These are phyloP conservation scores for Datnioides undecimradiatus DNA, from an alignment of 2,113 vertebrate genomes.

Conservation along the genomic window DNA sequence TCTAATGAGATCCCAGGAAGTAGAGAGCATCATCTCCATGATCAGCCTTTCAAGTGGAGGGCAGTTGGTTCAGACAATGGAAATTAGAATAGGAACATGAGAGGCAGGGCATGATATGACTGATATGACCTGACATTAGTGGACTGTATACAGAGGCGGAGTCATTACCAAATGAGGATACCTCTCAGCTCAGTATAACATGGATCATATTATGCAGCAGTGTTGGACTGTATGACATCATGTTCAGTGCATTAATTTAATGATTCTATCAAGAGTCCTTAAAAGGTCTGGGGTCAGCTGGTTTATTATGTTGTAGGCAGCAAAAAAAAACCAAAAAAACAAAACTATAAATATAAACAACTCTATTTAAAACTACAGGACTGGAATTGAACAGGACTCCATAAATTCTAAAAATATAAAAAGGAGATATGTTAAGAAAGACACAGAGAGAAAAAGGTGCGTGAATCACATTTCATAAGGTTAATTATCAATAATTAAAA, in stretches of 20 bases:
- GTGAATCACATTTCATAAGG: constrained; percentile 45
- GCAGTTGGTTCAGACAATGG: constrained; percentile 46
- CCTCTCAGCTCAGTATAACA: constrained; percentile 28
- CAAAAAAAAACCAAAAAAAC: neutral
- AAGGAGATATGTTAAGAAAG: constrained; percentile 24
- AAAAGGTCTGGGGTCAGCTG: constrained; percentile 15
- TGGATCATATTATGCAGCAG: constrained; percentile 36
- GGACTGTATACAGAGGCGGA: constrained; percentile 33
- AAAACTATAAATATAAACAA: too few relatives aligned
- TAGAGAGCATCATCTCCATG: constrained; percentile 32
- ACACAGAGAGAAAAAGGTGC: neutral
- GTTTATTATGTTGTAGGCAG: neutral
- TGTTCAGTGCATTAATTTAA: constrained; percentile 10
- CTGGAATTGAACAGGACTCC: constrained; percentile 11
- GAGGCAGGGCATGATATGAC: constrained; percentile 38
- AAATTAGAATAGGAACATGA: constrained; percentile 60
- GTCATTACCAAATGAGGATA: constrained; percentile 14
- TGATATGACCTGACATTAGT: constrained; percentile 57
- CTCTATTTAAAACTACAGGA: neutral
- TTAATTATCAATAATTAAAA: constrained; percentile 67
- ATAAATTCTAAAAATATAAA: neutral
- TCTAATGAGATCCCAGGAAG: constrained; percentile 52
- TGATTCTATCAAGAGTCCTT: constrained; percentile 38
- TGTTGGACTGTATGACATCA: neutral
- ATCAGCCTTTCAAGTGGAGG: constrained; percentile 53